phyloP scores from a whole-genome alignment of 1,140 invertebrate genomes.

The Philaenus spumarius region DNA sequence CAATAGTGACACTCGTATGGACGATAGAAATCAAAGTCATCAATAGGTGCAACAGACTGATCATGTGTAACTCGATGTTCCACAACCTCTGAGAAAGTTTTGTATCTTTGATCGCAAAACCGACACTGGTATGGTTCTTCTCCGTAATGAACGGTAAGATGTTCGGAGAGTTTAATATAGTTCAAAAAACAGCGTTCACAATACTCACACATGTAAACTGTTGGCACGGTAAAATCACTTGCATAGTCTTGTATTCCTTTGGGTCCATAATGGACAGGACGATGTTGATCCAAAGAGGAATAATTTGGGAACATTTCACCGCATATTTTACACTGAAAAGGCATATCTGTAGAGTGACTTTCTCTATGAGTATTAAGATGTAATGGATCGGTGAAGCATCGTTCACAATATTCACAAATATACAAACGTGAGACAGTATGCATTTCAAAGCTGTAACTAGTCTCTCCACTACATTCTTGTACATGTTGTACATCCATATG shows the following conservation, averaged over 20 bases:
- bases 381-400: slow-evolving; percentile 14
- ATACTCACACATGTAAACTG: slow-evolving; percentile 25
- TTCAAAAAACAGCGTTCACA: slow-evolving; percentile 27
- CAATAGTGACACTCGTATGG: slow-evolving; percentile 30
- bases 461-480: slow-evolving; percentile 12
- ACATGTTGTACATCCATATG: slow-evolving; percentile 22
- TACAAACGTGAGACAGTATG: slow-evolving; percentile 17
- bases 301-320: slow-evolving; percentile 9
- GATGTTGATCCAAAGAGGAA: slow-evolving; percentile 16
- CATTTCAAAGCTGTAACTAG: slow-evolving; percentile 25
- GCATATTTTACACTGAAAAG: slow-evolving; percentile 28
- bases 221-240: slow-evolving; percentile 19
- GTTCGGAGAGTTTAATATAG: slow-evolving; percentile 24
- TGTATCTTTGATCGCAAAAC: slow-evolving; percentile 21
- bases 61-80: slow-evolving; percentile 18
- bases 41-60: not conserved
- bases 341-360: slow-evolving; percentile 9
- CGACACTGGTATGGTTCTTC: slow-evolving; percentile 23
- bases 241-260: slow-evolving; percentile 19
- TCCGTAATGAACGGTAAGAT: slow-evolving; percentile 27
- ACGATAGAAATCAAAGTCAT: slow-evolving; percentile 18
- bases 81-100: slow-evolving; percentile 11
- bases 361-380: slow-evolving; percentile 18
- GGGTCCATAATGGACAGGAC: slow-evolving; percentile 6
- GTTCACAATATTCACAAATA: slow-evolving; percentile 28